Evolutionary conservation across 1,140 invertebrate species (phyloP), one percentile per base, ranked within the genome.

Genomic region (Lepidurus packardi): DNA sequence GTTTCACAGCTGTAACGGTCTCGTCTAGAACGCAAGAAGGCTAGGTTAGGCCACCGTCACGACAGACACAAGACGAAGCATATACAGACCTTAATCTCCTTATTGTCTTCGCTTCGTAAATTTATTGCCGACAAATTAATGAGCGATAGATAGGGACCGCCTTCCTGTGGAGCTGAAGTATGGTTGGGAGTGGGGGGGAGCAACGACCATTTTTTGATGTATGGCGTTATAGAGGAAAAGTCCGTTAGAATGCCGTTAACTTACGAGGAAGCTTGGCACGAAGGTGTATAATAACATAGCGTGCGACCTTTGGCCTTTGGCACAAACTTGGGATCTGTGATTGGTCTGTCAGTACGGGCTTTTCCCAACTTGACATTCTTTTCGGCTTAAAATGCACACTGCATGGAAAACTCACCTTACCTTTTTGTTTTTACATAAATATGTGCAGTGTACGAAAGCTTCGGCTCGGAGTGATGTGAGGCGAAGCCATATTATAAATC

Each of bases 111-210:
- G 53, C 21, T 65, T 65, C 53, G 21, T 65, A 65, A 21, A 65
- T 65, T 65, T 65, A 65, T 21, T 65, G 53, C 53, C 53, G 53
- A 65, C 53, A 65, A 65, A 65, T 65, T 65, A 65, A 65, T 65
- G 53, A 65, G 53, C 53, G 53, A 65, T 65, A n/a, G 53, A 65
- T 65, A 65, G 16, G 53, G 53, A 13, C 16, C 53, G 53, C 53
- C 53, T 65, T 65, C 21, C 6, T 13, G 53, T 5, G 21, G 21
- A 21, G 47, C 13, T n/a, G 3, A 21, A 65, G 8, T 13, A 0
- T 65, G 47, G 34, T 65, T 65, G 53, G 53, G 6, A 65, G 16
- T 65, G 53, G 9, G 53, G 21, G 53, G 21, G 53, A 65, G 16
- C 16, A 65, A 3, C 53, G 53, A 21, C 21, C 53, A 65, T 16